Evolutionary conservation across 2,888 invertebrate species (phyloP).

Genomic region (Eupithecia dodoneata): DNA sequence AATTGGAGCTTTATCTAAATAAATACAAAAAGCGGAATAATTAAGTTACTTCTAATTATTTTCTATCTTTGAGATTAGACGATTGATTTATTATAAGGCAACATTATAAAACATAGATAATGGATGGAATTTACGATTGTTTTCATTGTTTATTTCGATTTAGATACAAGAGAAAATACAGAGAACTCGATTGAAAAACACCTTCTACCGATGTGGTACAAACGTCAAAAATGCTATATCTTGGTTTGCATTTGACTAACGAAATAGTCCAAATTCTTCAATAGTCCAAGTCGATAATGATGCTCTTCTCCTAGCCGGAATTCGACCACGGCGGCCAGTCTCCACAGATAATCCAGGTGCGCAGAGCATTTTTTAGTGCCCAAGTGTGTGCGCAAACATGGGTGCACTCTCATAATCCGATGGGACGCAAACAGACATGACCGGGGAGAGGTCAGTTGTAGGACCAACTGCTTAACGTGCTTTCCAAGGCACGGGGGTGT

Average conservation of each 20-base stretch:
- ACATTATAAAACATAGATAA: constrained; percentile 63
- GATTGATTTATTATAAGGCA: constrained; percentile 72
- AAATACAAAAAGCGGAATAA: constrained; percentile 67
- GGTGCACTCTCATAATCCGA: no score
- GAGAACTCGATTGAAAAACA: background rate
- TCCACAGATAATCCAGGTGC: no score
- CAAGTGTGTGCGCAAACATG: no score
- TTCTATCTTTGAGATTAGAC: constrained; percentile 72
- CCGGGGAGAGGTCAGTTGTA: no score
- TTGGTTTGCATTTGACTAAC: background rate
- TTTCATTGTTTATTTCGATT: constrained; percentile 42
- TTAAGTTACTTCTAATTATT: constrained; percentile 79
- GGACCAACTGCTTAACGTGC: no score
- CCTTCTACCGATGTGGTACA: background rate
- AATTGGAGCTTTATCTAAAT: constrained; percentile 45
- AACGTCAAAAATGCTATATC: background rate
- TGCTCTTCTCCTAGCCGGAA: no score
- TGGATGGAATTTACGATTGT: constrained; percentile 67
- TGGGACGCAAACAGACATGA: no score
- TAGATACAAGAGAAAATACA: background rate
- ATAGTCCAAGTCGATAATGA: background rate
- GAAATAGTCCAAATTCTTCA: background rate
- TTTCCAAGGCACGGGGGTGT: no score
- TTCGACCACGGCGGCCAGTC: no score
- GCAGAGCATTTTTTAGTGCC: no score